Conservation (phyloP, 2,888 invertebrate species). For the Hydroisotoma schaefferi region DNA sequence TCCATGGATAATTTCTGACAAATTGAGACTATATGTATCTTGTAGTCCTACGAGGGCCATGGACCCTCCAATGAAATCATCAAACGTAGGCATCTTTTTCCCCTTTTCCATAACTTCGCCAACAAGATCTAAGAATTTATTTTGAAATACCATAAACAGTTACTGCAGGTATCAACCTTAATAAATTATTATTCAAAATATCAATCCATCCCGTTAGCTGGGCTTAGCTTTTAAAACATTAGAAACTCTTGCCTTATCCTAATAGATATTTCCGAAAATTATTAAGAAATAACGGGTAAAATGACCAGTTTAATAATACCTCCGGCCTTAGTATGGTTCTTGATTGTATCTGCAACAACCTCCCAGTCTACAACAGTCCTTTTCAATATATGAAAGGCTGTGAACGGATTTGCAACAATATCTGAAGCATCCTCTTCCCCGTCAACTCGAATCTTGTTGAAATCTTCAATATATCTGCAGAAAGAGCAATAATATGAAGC, state of each 20-base stretch:
- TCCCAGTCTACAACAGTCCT: constrained; percentile 51
- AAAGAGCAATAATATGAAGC: constrained; percentile 5
- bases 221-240: no score
- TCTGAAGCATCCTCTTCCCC: constrained; percentile 24
- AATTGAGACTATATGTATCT: constrained; percentile 49
- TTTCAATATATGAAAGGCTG: constrained; percentile 51
- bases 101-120: constrained; percentile 42
- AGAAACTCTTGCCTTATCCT: not conserved
- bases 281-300: no score
- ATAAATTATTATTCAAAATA: not conserved
- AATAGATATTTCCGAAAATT: no score
- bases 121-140: constrained; percentile 28
- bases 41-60: constrained; percentile 49
- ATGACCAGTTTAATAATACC: no score
- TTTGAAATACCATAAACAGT: not conserved
- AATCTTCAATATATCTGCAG: constrained; percentile 48
- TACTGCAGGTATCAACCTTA: not conserved
- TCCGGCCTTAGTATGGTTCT: constrained; percentile 40
- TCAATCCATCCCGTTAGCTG: no score
- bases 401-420: constrained; percentile 51
- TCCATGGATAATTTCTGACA: constrained; percentile 48
- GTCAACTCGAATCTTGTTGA: constrained; percentile 37
- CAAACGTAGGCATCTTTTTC: constrained; percentile 45
- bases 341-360: constrained; percentile 48
- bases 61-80: constrained; percentile 50